phyloP scores from a whole-genome alignment of 2,113 vertebrate species.

The Myotis davidii region DNA sequence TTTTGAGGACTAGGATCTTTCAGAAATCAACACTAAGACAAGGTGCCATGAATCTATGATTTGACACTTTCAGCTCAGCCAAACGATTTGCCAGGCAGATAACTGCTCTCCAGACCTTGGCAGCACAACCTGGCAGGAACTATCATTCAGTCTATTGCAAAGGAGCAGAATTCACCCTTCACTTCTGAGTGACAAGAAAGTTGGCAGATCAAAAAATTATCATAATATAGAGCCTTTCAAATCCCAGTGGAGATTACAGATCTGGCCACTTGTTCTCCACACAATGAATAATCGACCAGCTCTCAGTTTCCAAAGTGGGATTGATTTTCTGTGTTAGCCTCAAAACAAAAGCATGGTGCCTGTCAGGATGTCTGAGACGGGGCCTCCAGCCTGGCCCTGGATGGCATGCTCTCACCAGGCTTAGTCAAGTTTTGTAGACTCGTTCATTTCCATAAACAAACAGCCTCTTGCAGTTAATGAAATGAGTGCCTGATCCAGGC shows the following conservation, averaged over 20 bases:
- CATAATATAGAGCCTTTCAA: conserved; percentile 52
- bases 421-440: conserved; percentile 37
- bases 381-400: not conserved
- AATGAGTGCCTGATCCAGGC: conserved; percentile 7
- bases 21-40: conserved; percentile 16
- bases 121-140: conserved; percentile 34
- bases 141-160: not conserved
- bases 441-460: conserved; percentile 47
- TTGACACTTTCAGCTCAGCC: not conserved
- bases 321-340: conserved; percentile 57
- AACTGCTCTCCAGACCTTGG: conserved; percentile 15
- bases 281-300: conserved; percentile 56
- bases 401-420: not conserved
- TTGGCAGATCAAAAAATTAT: conserved; percentile 62
- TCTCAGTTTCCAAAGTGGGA: conserved; percentile 67
- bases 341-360: conserved; percentile 27
- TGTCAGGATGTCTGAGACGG: not conserved
- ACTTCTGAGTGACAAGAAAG: conserved; percentile 51
- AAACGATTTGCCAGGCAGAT: not conserved
- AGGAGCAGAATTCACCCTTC: not conserved
- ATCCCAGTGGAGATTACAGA: conserved; percentile 26
- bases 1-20: not conserved
- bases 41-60: not conserved
- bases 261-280: conserved; percentile 36
- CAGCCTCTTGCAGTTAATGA: conserved; percentile 56